These are phyloP conservation scores for Malurus cyaneus DNA, from an alignment of 2,113 vertebrate genomes.

Conservation along the genomic window DNA sequence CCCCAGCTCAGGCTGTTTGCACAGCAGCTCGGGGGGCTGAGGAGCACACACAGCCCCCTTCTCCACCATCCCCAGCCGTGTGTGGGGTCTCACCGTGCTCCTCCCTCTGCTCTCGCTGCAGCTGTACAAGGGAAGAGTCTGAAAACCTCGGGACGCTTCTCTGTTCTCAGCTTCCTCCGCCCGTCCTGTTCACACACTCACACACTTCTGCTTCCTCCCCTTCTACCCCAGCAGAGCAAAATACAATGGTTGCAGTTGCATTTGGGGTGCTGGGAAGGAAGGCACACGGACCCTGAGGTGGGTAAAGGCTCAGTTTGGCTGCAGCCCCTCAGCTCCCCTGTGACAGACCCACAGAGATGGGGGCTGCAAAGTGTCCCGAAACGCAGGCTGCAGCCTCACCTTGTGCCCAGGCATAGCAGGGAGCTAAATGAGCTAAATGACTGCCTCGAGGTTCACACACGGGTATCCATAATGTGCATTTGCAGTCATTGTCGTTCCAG, in stretches of 20 bases:
- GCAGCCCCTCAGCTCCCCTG: background rate
- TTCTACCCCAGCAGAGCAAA: background rate
- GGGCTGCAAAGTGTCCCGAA: background rate
- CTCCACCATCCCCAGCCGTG: background rate
- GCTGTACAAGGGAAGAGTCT: background rate
- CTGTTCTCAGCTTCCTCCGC: background rate
- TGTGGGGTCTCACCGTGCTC: fast-evolving
- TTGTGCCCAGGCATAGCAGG: fast-evolving
- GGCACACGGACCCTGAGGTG: fast-evolving
- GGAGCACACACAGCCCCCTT: background rate
- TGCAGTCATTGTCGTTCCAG: background rate
- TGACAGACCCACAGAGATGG: fast-evolving
- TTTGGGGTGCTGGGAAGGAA: background rate
- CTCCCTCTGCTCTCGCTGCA: fast-evolving
- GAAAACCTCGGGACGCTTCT: background rate
- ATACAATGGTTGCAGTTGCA: fast-evolving
- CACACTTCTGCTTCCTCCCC: background rate
- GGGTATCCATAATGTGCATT: background rate
- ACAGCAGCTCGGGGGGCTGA: background rate
- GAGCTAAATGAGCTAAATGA: fast-evolving
- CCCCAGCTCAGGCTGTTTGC: fast-evolving
- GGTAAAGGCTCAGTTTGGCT: background rate
- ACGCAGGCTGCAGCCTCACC: background rate
- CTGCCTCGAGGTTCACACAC: background rate
- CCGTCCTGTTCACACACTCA: background rate